Percentiles rank a stretch among this genome's conserved stretches.
These are phyloP conservation scores for Gorsachius magnificus DNA, from an alignment of 2,797 vertebrate genomes.

Conservation along the genomic window DNA sequence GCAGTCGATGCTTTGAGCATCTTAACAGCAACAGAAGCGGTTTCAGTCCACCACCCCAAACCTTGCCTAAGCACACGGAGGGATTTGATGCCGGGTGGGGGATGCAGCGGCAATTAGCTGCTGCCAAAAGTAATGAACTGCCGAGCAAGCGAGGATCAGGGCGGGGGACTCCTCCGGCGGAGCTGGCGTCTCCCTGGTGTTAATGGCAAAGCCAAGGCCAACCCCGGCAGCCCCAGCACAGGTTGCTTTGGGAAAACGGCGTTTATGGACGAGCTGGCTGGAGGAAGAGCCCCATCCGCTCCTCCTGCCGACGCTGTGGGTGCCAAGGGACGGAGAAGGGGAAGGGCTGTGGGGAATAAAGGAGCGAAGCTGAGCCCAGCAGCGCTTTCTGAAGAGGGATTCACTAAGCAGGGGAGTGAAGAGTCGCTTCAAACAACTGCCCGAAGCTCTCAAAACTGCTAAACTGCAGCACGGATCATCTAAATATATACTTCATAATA, in stretches of 20 bases:
- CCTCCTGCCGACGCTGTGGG: neutral
- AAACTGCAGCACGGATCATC: neutral
- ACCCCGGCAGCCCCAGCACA: neutral
- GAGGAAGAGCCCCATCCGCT: neutral
- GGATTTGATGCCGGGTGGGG: neutral
- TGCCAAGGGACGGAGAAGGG: neutral
- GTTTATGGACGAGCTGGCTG: accelerated
- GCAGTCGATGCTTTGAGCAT: neutral
- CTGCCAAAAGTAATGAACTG: neutral
- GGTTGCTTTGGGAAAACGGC: neutral
- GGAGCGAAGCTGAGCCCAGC: neutral
- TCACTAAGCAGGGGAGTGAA: neutral
- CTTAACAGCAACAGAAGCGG: neutral
- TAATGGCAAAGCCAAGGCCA: neutral
- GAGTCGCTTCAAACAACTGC: neutral
- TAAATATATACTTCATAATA: slow-evolving; percentile 3
- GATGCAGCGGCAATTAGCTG: neutral
- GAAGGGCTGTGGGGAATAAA: neutral
- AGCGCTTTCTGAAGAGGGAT: neutral
- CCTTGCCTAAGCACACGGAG: neutral
- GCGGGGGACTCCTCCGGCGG: neutral
- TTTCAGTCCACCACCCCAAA: neutral
- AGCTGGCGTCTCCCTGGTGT: neutral
- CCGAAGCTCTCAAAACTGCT: accelerated
- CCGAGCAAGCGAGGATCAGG: accelerated